Evolutionary conservation across 2,113 vertebrate species (phyloP), one percentile per base, ranked within the genome.

Genomic region (Coryphaenoides rupestris): DNA sequence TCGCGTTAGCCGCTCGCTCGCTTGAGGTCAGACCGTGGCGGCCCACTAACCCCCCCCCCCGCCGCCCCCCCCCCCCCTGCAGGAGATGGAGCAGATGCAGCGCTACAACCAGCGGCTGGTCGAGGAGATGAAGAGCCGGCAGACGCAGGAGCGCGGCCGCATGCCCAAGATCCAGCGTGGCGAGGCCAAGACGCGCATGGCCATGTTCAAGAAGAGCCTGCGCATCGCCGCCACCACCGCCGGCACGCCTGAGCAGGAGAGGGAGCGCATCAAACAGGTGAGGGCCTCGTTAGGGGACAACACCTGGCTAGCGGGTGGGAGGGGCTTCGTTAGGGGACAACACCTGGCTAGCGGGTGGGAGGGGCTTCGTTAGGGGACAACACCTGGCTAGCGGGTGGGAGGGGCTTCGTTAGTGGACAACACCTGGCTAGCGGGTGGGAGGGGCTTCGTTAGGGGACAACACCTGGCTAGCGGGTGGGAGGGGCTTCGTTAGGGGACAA

Each of bases 41-140:
- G n/a, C n/a, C n/a, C n/a, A n/a, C n/a, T n/a, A n/a, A n/a, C n/a
- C n/a, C n/a, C n/a, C n/a, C n/a, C n/a, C n/a, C 28, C 28, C 3
- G 33, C 33, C 9, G 9, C 33, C 7, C 13, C 13, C 33, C 33
- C n/a, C 33, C 13, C 33, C 13, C 33, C 13, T 10, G 3, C 10
- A 99, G 97, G 97, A 99, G 81, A 98, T 96, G 72, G 97, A 99
- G 73, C 97, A 99, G 90, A 99, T 99, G 97, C 95, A 95, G 72
- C 92, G 96, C 70, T 99, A 96, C 5, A 99, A 98, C 79, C 97
- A 99, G 46, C 89, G 97, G 21, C 87, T 99, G 67, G 90, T 98
- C 0, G 97, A 99, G 72, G 96, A 99, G 80, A 78, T 98, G 74
- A 98, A 96, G 84, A 96, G 93, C 87, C 93, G 93, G 28, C 97